Evolutionary conservation across 2,888 invertebrate species (phyloP), one percentile per base, ranked within the genome.

Genomic region (Polylopha cassiicola): DNA sequence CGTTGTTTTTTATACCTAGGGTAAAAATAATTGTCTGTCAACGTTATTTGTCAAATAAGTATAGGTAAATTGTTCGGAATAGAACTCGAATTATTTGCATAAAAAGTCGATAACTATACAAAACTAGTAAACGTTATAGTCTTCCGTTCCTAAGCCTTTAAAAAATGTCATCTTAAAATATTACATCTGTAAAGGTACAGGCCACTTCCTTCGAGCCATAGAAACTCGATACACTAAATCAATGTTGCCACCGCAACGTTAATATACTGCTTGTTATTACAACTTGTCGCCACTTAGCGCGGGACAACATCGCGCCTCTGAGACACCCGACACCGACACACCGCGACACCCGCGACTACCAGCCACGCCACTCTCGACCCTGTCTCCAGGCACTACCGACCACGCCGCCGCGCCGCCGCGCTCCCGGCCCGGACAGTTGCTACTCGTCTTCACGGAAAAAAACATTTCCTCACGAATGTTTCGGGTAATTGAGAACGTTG

Each of bases 181-280:
- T 24, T 39, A 36, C 15, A 36, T 34, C n/a, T n/a, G n/a, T n/a
- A n/a, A n/a, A n/a, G n/a, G n/a, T n/a, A n/a, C n/a, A n/a, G n/a
- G n/a, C n/a, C n/a, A n/a, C n/a, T n/a, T n/a, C 39, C 13, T 21
- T 58, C 52, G 50, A 38, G 41, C 49, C 46, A 50, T 48, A 48
- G 47, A 51, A 50, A 55, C 53, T 53, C 55, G 49, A 38, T 39
- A 42, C 48, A 50, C 53, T 41, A 48, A 56, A 53, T 55, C 52
- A 48, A 39, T 50, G 47, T 32, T 32, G 44, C 49, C 46, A 48
- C 46, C 50, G 46, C 47, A 53, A 53, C 57, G 50, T 65, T 70
- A 69, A 73, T 73, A 76, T 61, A 72, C 65, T 64, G 62, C 67
- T 65, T 80, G 81, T 80, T 81, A 63, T 80, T 77, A 70, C 69